Conservation (phyloP, 2,113 vertebrate species). For the Gnathonemus longibarbis region DNA sequence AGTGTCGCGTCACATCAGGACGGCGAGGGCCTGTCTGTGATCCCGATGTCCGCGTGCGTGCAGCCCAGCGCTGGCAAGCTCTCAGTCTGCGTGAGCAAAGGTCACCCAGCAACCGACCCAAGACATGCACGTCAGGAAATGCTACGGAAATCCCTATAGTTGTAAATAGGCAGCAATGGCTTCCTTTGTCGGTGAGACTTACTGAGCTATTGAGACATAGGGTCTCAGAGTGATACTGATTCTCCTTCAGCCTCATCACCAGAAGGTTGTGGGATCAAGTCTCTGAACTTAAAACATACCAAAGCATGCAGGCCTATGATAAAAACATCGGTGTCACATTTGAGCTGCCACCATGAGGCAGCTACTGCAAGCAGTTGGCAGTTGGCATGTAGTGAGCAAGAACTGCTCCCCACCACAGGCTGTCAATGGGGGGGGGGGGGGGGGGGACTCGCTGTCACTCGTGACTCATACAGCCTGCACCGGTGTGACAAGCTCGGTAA, state of each 20-base stretch:
- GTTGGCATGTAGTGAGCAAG: neutral
- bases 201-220: neutral
- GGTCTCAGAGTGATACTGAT: neutral
- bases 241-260: neutral
- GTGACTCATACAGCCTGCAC: neutral
- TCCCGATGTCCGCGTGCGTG: neutral
- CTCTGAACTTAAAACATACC: neutral
- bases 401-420: neutral
- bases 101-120: constrained; percentile 7
- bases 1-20: constrained; percentile 46
- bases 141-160: neutral
- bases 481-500: neutral
- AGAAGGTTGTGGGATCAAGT: neutral
- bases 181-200: neutral
- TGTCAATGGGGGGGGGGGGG: neutral
- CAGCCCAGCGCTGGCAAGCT: neutral
- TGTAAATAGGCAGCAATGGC: neutral
- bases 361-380: neutral
- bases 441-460: neutral
- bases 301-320: neutral
- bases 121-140: neutral
- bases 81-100: constrained; percentile 1
- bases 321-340: neutral
- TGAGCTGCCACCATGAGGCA: neutral
- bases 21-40: constrained; percentile 25